phyloP scores from a whole-genome alignment of 2,113 vertebrate genomes.

The Cisticola juncidis region DNA sequence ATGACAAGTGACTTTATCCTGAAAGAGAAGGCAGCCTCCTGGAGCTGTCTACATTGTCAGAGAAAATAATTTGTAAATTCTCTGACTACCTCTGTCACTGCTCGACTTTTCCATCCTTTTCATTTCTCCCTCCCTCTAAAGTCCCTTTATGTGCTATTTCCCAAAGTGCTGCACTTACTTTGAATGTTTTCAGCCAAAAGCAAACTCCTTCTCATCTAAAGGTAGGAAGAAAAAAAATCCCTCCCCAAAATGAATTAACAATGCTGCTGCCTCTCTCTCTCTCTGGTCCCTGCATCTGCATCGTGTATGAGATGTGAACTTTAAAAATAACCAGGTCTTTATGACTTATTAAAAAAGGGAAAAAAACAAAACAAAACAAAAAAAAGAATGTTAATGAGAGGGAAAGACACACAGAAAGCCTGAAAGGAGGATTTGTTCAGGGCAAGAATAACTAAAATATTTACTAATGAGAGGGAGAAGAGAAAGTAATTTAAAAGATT shows the following conservation, averaged over 20 bases:
- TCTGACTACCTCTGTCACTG: slow-evolving; percentile 56
- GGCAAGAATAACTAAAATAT: slow-evolving; percentile 52
- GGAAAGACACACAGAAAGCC: slow-evolving; percentile 4
- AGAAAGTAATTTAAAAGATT: slow-evolving; percentile 70
- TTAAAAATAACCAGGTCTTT: background rate
- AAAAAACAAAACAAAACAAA: background rate
- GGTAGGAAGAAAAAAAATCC: background rate
- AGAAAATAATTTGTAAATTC: slow-evolving; percentile 65
- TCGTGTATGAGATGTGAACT: background rate
- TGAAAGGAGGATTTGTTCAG: slow-evolving; percentile 31
- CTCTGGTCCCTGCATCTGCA: background rate
- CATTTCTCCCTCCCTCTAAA: background rate
- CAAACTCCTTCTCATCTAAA: slow-evolving; percentile 27
- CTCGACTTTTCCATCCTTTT: slow-evolving; percentile 33
- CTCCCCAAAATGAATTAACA: slow-evolving; percentile 1
- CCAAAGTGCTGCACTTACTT: slow-evolving; percentile 11
- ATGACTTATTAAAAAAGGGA: slow-evolving; percentile 3
- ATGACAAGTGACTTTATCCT: slow-evolving; percentile 61
- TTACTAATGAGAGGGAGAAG: slow-evolving; percentile 69
- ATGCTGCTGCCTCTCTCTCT: background rate
- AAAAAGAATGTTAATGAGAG: slow-evolving; percentile 41
- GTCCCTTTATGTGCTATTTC: slow-evolving; percentile 45
- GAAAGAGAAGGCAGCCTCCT: slow-evolving; percentile 48
- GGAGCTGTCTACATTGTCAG: slow-evolving; percentile 45
- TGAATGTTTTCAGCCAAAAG: slow-evolving; percentile 34